Evolutionary conservation across 2,797 vertebrate genomes (phyloP), one percentile per base, ranked within the genome.

Genomic region (Dendrocincla tyrannina): DNA sequence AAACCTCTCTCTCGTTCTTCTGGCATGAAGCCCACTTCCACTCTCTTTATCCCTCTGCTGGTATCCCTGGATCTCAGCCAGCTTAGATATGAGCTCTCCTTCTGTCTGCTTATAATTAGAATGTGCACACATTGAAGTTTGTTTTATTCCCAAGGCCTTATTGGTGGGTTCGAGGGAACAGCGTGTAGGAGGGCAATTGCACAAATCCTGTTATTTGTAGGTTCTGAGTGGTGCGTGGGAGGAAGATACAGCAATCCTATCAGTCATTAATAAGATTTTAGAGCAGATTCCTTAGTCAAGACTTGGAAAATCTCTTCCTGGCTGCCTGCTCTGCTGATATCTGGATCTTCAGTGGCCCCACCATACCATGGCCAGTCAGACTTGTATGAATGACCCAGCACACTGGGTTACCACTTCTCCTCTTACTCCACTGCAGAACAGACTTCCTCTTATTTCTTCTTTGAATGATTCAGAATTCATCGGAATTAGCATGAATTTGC

Each of bases 151-250:
- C 58, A 70, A 73, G 80, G 83, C 95, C 86, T 93, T 88, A 35
- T 44, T 96, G 91, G 75, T 85, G 63, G 68, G 64, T 70, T 83
- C 70, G 27, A 60, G 39, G 52, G 55, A 96, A 70, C 10, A 59
- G 53, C 2, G 23, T 68, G 80, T 95, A 76, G 91, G 94, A 91
- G 70, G 77, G 59, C 55, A 96, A 93, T 91, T 5, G 6, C 94
- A 95, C 78, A 97, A 91, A 93, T 96, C 76, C 88, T 96, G 76
- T 90, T 90, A 95, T 96, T 96, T 96, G 91, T 90, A 92, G 79
- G 56, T 91, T 95, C 89, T 90, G 74, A 94, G 53, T 52, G 3
- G 32, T 72, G 62, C 7, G 85, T 58, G 70, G 74, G 85, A 96
- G 69, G 77, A 32, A 92, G 77, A 89, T 33, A 86, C 46, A 94